Percentiles rank a stretch among this genome's conserved stretches.
These are phyloP conservation scores for Amyelois transitella DNA, from an alignment of 1,140 invertebrate genomes.

Conservation along the genomic window DNA sequence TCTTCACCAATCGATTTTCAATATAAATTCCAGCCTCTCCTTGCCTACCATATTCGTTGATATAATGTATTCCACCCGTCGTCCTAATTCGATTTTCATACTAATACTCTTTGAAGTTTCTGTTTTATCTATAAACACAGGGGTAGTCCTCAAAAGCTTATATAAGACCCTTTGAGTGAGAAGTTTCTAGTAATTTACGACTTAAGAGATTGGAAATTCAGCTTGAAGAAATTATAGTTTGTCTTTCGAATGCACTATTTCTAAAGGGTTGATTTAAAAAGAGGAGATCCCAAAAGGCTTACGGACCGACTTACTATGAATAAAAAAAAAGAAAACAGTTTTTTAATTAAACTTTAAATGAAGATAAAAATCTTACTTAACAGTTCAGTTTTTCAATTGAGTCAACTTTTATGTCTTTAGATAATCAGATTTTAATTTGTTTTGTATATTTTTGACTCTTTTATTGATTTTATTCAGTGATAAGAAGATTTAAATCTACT, in stretches of 20 bases:
- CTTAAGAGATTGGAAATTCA: background rate
- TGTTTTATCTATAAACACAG: constrained; percentile 2
- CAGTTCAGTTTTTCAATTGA: too few relatives aligned
- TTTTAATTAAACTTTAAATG: too few relatives aligned
- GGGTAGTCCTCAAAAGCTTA: background rate
- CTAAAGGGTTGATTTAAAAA: too few relatives aligned
- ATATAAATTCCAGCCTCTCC: background rate
- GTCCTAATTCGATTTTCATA: constrained; percentile 23
- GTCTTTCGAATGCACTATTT: background rate
- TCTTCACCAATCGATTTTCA: constrained; percentile 9
- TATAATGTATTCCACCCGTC: constrained; percentile 8
- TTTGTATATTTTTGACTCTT: too few relatives aligned
- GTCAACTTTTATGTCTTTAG: too few relatives aligned
- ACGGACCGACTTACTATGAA: too few relatives aligned
- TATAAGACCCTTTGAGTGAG: background rate
- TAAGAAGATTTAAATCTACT: too few relatives aligned
- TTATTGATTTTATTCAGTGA: too few relatives aligned
- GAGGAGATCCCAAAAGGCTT: too few relatives aligned
- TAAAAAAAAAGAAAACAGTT: too few relatives aligned
- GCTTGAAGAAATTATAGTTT: background rate
- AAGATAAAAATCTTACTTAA: too few relatives aligned
- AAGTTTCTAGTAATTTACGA: background rate
- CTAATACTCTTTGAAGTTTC: constrained; percentile 10
- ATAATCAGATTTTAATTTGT: too few relatives aligned
- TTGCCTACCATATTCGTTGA: background rate